Base-by-base conservation (phyloP, 2,113 vertebrate species). In the Dicaeum eximium region DNA sequence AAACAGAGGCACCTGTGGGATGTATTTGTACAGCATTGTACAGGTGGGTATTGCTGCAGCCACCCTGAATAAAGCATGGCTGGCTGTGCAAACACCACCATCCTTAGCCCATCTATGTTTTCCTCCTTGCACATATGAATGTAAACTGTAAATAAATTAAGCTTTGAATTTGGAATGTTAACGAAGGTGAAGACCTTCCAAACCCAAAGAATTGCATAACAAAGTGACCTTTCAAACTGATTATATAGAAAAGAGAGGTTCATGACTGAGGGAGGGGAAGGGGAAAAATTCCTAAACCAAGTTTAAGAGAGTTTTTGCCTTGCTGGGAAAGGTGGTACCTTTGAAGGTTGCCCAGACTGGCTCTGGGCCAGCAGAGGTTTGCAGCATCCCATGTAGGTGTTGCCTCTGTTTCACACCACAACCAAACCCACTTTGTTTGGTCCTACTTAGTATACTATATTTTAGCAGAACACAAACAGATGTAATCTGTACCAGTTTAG, bases 301-400 rank as follows among this genome's bases (percentile, higher is more conserved):
- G 14, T 30, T 66, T 33, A 37, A 56, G 47, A 75, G 42, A 13
- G 16, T 2, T 64, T 92, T 81, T 91, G 21, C 48, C 30, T 67
- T 77, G 20, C 65, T 51, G 83, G 48, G 60, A 64, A 79, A 91
- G 15, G 12, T 67, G 44, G 27, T 38, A 10, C 45, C 19, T 60
- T 83, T 8, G 42, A 72, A 80, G 66, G 69, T 38, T 62, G 57
- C 21, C 17, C 50, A 65, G 14, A 8, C 23, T 72, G 24, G 35
- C 24, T 72, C n/a, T n/a, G n/a, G n/a, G n/a, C n/a, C n/a, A 0
- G 0, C 10, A 33, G 42, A 74, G 30, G n/a, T 60, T 51, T 80
- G 62, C 69, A 80, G 24, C 53, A 33, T 51, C 58, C 27, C 11
- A 3, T 2, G 54, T 77, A 73, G 72, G 45, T 12, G 4, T 47